Base-by-base conservation (phyloP, 1,140 invertebrate genomes). In the Platyscapa corneri region DNA sequence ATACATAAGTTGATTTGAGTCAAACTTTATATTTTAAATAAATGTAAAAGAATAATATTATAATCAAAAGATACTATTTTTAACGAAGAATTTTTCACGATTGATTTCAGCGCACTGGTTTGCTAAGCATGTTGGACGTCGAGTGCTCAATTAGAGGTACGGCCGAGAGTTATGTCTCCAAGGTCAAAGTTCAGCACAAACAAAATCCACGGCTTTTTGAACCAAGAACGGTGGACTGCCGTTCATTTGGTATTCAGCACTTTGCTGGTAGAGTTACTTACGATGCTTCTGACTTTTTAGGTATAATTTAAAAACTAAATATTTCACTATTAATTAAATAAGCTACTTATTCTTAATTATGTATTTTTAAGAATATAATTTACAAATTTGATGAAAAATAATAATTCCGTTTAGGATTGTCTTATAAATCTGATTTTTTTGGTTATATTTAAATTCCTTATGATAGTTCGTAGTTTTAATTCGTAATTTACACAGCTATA, bases 41-140 rank as follows among this genome's bases (percentile, higher is more conserved):
- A 60, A 6, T 27, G 16, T n/a, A n/a, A n/a, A n/a, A n/a, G n/a
- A n/a, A n/a, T n/a, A n/a, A n/a, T n/a, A n/a, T n/a, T n/a, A n/a
- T n/a, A n/a, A n/a, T n/a, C n/a, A n/a, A n/a, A n/a, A n/a, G n/a
- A n/a, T n/a, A n/a, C n/a, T n/a, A n/a, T n/a, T 20, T 20, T 20
- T 56, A 56, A 27, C 23, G 27, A 23, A n/a, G 20, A 3, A 27
- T 60, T 60, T 12, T 74, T 10, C 3, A 27, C 23, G 3, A n/a
- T 32, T 65, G 27, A 0, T 53, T 86, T 84, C 89, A 96, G 95
- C 95, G 97, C 87, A 98, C 97, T 10, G 98, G 98, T 23, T 93
- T 99, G 83, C 92, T 99, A 64, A 98, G 97, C 88, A 97, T 98
- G 95, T 92, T 99, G 86, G 98, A 99, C 92, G 97, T 97, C n/a